phyloP scores from a whole-genome alignment of 2,797 vertebrate species.

The Florisuga fusca region DNA sequence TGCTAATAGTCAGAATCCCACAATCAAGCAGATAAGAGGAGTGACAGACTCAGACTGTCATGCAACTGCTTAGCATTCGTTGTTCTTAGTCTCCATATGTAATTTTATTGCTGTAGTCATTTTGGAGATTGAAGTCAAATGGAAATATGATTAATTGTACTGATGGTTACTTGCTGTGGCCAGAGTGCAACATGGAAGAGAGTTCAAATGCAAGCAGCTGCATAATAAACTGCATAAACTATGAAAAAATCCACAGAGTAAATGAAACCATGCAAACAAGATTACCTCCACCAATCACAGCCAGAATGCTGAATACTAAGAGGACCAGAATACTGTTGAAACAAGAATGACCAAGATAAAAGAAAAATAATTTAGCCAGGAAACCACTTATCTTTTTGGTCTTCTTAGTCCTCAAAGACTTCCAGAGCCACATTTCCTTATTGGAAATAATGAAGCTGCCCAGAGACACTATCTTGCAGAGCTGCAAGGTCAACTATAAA shows the following conservation, averaged over 20 bases:
- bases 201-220: slow-evolving; percentile 6
- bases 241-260: background rate
- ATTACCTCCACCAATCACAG: background rate
- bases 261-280: background rate
- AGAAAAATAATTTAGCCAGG: slow-evolving; percentile 13
- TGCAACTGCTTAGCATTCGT: background rate
- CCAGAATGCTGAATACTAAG: background rate
- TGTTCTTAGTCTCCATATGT: background rate
- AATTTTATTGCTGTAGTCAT: background rate
- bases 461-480: slow-evolving; percentile 47
- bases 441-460: slow-evolving; percentile 56
- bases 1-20: background rate
- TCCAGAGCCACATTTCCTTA: slow-evolving; percentile 14
- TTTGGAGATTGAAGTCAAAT: background rate
- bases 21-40: background rate
- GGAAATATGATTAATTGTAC: background rate
- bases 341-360: slow-evolving; percentile 11
- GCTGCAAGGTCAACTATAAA: slow-evolving; percentile 65
- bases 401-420: slow-evolving; percentile 32
- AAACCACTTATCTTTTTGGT: slow-evolving; percentile 55
- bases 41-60: background rate
- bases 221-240: background rate
- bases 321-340: slow-evolving; percentile 28
- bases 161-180: background rate
- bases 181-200: background rate